phyloP scores from a whole-genome alignment of 2,888 invertebrate species.

The Heliconius charithonia region DNA sequence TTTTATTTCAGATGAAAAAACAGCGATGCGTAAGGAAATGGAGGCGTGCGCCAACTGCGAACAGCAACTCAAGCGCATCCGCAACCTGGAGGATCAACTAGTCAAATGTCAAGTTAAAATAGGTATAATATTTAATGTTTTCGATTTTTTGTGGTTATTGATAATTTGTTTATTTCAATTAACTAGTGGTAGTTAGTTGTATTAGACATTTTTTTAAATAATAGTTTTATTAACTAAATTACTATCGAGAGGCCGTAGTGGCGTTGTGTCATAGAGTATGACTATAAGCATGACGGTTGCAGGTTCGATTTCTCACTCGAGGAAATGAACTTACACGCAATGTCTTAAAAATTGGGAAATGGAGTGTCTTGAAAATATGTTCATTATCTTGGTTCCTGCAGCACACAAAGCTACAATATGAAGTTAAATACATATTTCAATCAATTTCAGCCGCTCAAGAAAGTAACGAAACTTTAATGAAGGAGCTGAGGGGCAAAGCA shows the following conservation, averaged over 20 bases:
- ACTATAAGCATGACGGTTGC: not conserved
- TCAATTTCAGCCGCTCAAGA: slow-evolving; percentile 72
- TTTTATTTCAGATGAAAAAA: slow-evolving; percentile 68
- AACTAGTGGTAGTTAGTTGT: too few relatives aligned
- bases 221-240: not conserved
- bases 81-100: slow-evolving; percentile 70
- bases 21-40: slow-evolving; percentile 72
- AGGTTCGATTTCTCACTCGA: too few relatives aligned
- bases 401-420: not conserved
- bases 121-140: slow-evolving; percentile 54
- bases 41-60: slow-evolving; percentile 73
- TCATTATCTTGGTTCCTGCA: not conserved
- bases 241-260: not conserved
- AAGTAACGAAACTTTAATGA: slow-evolving; percentile 83
- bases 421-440: not conserved
- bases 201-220: not conserved
- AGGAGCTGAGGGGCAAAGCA: slow-evolving; percentile 85
- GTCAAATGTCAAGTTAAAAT: slow-evolving; percentile 68
- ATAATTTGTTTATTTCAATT: not conserved
- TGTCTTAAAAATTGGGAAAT: not conserved
- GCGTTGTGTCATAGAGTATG: not conserved
- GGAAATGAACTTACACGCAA: not conserved
- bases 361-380: too few relatives aligned
- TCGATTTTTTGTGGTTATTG: not conserved
- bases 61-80: slow-evolving; percentile 68